Base-by-base conservation (phyloP, 2,113 vertebrate genomes). In the Steatornis caripensis region DNA sequence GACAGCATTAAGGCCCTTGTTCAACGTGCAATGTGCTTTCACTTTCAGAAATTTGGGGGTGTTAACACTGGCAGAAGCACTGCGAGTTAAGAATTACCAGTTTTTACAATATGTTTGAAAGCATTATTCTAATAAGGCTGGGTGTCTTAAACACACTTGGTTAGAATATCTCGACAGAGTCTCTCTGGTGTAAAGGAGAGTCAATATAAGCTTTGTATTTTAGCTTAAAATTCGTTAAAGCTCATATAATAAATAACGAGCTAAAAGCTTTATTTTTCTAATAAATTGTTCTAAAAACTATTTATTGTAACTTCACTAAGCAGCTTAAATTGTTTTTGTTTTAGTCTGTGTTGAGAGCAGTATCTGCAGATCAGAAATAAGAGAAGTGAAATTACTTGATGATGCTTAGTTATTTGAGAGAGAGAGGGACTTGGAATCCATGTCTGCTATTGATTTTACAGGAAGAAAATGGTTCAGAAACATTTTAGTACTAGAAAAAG, bases 301-400 rank as follows among this genome's bases (percentile, higher is more conserved):
- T 89, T 91, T 91, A 87, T 51, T 80, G 57, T 92, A 90, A 88
- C 57, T 90, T 71, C 48, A 64, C 72, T 88, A 57, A 89, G 72
- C 60, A 53, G 13, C 54, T 87, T 90, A 72, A 69, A 84, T 85
- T 89, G 29, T 45, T 62, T 90, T 80, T 81, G 75, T 60, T 89
- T 88, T 93, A 92, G 37, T 89, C 45, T 80, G 20, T 45, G 45
- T 75, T 81, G 87, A 74, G 65, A 87, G 70, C 46, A 86, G 58
- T 90, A 95, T 72, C 91, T 97, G 81, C 54, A 86, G 45, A 66
- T 84, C 29, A 91, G 46, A 75, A 93, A 77, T 61, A 29, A 79
- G 78, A 83, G 74, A 11, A 55, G 21, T 49, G 49, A 77, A 93
- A 81, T 85, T 72, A 70, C 86, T 72, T 91, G 58, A 62, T 41